phyloP scores from a whole-genome alignment of 2,797 vertebrate genomes.

The Amblyraja radiata region DNA sequence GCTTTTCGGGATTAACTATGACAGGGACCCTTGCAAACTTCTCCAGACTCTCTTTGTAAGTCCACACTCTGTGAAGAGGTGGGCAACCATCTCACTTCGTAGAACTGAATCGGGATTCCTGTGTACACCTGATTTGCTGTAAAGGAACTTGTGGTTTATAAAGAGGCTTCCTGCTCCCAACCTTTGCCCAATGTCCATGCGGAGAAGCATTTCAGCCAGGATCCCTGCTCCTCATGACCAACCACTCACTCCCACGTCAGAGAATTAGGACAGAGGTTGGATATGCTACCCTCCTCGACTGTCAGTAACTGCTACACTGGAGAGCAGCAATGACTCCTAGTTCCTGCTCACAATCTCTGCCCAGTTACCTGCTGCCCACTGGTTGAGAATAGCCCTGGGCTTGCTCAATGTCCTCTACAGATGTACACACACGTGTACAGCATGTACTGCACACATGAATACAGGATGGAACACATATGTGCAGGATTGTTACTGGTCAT shows the following conservation, averaged over 20 bases:
- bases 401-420: background rate
- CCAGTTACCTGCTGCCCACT: background rate
- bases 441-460: too few species aligned
- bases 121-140: background rate
- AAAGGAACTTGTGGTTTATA: background rate
- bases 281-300: background rate
- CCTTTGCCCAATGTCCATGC: background rate
- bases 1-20: too few species aligned
- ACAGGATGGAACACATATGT: too few species aligned
- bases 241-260: background rate
- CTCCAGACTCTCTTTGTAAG: too few species aligned
- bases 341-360: background rate
- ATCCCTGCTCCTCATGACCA: background rate
- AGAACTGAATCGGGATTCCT: background rate
- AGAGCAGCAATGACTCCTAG: background rate
- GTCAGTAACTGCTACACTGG: background rate
- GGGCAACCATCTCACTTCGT: too few species aligned
- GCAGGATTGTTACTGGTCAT: background rate
- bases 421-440: background rate
- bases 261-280: background rate
- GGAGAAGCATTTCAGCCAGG: background rate
- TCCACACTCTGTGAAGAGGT: too few species aligned
- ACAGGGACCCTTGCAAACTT: too few species aligned
- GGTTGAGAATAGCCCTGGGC: too few species aligned
- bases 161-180: background rate